These are phyloP conservation scores for Cerastoderma edule DNA, from an alignment of 2,888 invertebrate species.

Conservation along the genomic window DNA sequence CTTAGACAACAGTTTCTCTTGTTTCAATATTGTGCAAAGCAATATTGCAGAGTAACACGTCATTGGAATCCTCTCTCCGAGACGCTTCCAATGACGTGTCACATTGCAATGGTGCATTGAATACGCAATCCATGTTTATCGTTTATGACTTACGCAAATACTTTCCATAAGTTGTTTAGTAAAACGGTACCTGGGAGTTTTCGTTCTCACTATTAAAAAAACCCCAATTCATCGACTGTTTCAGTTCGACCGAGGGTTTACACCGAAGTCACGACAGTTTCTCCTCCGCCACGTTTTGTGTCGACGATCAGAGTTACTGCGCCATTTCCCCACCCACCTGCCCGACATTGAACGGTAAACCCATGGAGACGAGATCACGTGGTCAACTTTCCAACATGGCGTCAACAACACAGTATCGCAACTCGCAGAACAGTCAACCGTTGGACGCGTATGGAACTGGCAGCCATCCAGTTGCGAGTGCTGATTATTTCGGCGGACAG, in stretches of 20 bases:
- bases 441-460: background rate
- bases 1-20: too few species aligned
- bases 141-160: too few species aligned
- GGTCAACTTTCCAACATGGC: background rate
- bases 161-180: too few species aligned
- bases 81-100: too few species aligned
- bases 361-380: constrained; percentile 13
- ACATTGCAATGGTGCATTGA: too few species aligned
- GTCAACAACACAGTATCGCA: background rate
- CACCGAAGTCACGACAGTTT: constrained; percentile 35
- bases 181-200: too few species aligned
- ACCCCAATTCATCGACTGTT: too few species aligned
- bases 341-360: constrained; percentile 35
- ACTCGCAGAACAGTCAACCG: background rate
- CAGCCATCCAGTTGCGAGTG: background rate
- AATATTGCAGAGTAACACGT: too few species aligned
- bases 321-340: constrained; percentile 35
- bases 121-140: too few species aligned
- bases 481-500: background rate
- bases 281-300: constrained; percentile 25
- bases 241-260: constrained; percentile 23
- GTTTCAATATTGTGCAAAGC: too few species aligned
- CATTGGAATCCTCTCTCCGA: too few species aligned
- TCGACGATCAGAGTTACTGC: constrained; percentile 33
- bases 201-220: too few species aligned